Evolutionary conservation across 2,797 vertebrate genomes (phyloP), one percentile per base, ranked within the genome.

Genomic region (Pangasius sanitwongsei): DNA sequence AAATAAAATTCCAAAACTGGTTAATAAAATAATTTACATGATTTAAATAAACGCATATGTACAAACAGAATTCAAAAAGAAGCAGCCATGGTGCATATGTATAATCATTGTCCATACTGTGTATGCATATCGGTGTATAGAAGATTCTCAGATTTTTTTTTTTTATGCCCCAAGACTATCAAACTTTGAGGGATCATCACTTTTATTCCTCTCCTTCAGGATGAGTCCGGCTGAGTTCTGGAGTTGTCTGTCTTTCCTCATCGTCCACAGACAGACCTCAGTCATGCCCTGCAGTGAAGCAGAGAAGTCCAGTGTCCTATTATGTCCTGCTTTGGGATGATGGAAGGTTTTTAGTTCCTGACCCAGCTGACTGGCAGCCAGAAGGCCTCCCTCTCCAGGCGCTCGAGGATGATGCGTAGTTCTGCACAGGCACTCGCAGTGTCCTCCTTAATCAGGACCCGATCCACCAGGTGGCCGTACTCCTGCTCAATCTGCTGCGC

Each of bases 321-420:
- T 87, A 84, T 44, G 86, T 77, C 85, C 87, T 88, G 63, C 41
- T 88, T 74, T 72, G 41, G 41, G 8, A 3, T 77, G 83, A 23
- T 2, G 0, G 57, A 53, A 63, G 65, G 8, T 72, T 88, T 91
- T 95, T 97, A 98, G 93, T 95, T 96, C 94, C 97, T 97, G 91
- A 98, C 96, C 98, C 98, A 99, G 91, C 80, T 92, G 86, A 97
- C 28, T 70, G 98, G 98, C 44, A 99, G 97, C 98, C 98, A 99
- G 91, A 97, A 97, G 20, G 96, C 93, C 90, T 98, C 98, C 69
- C 96, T 96, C 92, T 96, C 97, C 90, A 99, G 94, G 89, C 96
- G 95, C 91, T 99, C 98, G 63, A 99, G 89, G 87, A 98, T 94
- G 18, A 83, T 93, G 89, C 94, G 95, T 88, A 99, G 95, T 92